Evolutionary conservation across 2,113 vertebrate genomes (phyloP), one percentile per base, ranked within the genome.

Genomic region (Syrmaticus mikado): DNA sequence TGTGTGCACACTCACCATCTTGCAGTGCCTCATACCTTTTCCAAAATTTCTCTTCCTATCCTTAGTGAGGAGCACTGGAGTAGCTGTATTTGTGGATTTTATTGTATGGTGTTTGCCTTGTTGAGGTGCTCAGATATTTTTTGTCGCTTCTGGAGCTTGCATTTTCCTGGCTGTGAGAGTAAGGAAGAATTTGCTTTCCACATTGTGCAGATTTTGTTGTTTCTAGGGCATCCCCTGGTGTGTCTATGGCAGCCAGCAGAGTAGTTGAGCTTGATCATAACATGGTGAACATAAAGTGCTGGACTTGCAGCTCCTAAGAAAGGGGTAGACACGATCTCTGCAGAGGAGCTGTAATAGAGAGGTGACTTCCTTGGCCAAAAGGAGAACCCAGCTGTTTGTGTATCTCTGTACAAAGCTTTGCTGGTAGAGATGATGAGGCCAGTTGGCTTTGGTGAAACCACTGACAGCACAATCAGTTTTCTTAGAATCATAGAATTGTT

Each of bases 401-500:
- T 5, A 27, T 38, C 50, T 58, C 43, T 18, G 18, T 17, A 21
- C 40, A 60, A 40, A 68, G 53, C 41, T 80, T 40, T 0, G 4
- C 40, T 70, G 46, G 38, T 0, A 1, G 67, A 70, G 48, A 11
- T 45, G 30, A 30, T 0, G 1, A 58, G 41, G 48, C 12, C 48
- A 48, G 34, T 6, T 62, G 16, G 43, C 13, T 27, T 73, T 36
- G n/a, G 25, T 12, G 41, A 45, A 57, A 57, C 10, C 9, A 2
- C 36, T 25, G 55, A 43, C 28, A 76, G 34, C 5, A 10, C 34
- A 66, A 48, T 4, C 25, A 34, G 10, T 32, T 55, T 55, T 55
- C 16, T 8, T 55, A 32, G 53, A 32, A 32, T 32, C 53, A 55
- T 30, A 32, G 28, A 55, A 55, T 19, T 32, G 28, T 18, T 55